These are phyloP conservation scores for Myocastor coypus DNA, from an alignment of 2,113 vertebrate species.

Conservation along the genomic window DNA sequence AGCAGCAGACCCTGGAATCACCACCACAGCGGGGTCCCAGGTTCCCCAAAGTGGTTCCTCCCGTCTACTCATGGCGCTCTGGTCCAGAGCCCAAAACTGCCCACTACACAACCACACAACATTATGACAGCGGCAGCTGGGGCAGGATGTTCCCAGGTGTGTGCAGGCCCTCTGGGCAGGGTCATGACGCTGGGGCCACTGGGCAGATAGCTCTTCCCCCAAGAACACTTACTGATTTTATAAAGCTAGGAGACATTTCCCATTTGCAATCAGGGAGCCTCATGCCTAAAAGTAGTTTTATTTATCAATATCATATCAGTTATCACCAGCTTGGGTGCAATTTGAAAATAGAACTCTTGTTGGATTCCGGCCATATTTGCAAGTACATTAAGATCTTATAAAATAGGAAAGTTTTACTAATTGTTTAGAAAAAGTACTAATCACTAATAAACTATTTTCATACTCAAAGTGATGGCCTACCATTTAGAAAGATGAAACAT, in stretches of 20 bases:
- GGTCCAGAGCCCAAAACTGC: not conserved
- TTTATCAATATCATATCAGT: conserved; percentile 65
- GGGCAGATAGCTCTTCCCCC: not conserved
- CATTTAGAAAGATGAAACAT: conserved; percentile 45
- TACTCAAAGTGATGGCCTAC: conserved; percentile 40
- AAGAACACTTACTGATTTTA: conserved; percentile 2
- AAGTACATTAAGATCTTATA: conserved; percentile 66
- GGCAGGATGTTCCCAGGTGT: accelerated
- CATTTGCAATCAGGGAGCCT: conserved; percentile 44
- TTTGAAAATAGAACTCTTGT: conserved; percentile 66
- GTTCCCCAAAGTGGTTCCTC: not conserved
- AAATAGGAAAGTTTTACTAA: conserved; percentile 60
- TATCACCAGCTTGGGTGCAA: conserved; percentile 60
- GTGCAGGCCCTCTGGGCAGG: not conserved
- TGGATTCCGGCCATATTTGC: conserved; percentile 62
- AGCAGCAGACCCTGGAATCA: too few species aligned
- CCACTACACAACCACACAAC: not conserved
- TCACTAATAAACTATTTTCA: conserved; percentile 58
- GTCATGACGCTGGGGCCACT: not conserved
- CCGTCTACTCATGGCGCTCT: not conserved
- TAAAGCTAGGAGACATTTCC: conserved; percentile 49
- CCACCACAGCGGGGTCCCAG: not conserved
- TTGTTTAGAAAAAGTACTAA: conserved; percentile 71
- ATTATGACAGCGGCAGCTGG: not conserved
- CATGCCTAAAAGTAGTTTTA: conserved; percentile 75